Percentiles rank a stretch among this genome's conserved stretches.
phyloP scores from a whole-genome alignment of 2,888 invertebrate species.

The Xestia rhomboidea region DNA sequence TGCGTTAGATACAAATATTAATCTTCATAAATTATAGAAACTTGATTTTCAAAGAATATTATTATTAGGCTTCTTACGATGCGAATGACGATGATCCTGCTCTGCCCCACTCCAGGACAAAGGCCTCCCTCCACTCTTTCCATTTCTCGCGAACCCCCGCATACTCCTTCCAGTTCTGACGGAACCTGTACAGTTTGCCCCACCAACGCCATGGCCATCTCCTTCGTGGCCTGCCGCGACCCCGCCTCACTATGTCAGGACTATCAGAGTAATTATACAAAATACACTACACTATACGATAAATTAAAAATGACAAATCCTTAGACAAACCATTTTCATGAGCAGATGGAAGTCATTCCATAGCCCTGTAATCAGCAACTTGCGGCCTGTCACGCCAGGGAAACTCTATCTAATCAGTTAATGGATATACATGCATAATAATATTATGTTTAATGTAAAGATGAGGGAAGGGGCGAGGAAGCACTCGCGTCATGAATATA shows the following conservation, averaged over 20 bases:
- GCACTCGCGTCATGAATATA: conserved; percentile 25
- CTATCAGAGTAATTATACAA: too few relatives aligned
- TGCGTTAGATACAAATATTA: background rate
- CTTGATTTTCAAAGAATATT: background rate
- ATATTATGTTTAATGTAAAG: conserved; percentile 10
- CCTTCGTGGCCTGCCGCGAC: background rate
- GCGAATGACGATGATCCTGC: background rate
- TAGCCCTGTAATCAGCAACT: background rate
- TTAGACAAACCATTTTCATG: background rate
- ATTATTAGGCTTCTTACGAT: background rate
- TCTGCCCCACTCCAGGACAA: background rate
- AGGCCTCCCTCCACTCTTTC: background rate
- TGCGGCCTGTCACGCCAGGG: background rate
- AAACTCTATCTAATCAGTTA: conserved; percentile 13
- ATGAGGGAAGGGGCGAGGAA: conserved; percentile 8
- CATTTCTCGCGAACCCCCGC: too few relatives aligned
- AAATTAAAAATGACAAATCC: background rate
- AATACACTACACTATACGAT: background rate
- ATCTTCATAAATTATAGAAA: conserved; percentile 28
- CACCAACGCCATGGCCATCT: background rate
- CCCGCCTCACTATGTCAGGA: background rate
- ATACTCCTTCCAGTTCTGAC: background rate
- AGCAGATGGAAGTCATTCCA: background rate
- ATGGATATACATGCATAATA: conserved; percentile 5
- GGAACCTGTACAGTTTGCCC: background rate